phyloP scores from a whole-genome alignment of 2,113 vertebrate species.

The Proterorhinus semilunaris region DNA sequence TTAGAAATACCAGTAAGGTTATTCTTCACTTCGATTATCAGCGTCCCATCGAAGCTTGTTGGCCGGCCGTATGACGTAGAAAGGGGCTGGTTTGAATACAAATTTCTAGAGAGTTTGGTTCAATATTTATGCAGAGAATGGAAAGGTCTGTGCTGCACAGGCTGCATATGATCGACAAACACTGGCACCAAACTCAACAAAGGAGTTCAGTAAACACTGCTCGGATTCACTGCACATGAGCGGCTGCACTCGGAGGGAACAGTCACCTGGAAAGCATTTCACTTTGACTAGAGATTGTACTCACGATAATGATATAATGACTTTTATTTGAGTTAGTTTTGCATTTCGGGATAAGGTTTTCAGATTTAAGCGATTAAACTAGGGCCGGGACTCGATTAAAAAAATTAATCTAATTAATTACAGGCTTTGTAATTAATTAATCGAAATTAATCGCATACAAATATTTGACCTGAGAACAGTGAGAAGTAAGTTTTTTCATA shows the following conservation, averaged over 20 bases:
- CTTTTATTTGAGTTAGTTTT: too few species aligned
- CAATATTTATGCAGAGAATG: not conserved
- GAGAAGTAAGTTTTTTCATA: too few species aligned
- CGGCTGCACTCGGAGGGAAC: not conserved
- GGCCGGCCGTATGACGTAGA: constrained; percentile 47
- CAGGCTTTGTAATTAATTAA: too few species aligned
- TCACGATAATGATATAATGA: not conserved
- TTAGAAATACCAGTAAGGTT: too few species aligned
- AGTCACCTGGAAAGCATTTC: not conserved
- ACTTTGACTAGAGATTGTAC: not conserved
- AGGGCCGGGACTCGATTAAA: too few species aligned
- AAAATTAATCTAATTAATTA: too few species aligned
- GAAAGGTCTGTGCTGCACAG: constrained; percentile 17
- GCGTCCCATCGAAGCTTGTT: constrained; percentile 37
- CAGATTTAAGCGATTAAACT: too few species aligned
- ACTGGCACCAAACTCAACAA: constrained; percentile 22
- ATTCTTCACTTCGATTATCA: too few species aligned
- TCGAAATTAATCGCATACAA: too few species aligned
- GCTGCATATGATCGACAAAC: constrained; percentile 27
- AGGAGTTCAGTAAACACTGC: constrained; percentile 2
- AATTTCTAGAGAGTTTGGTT: constrained; percentile 31
- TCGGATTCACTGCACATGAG: not conserved
- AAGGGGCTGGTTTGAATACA: constrained; percentile 32
- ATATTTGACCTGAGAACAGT: too few species aligned
- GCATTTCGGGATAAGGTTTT: too few species aligned